A percentile compares a stretch with the other conserved stretches of the same genome.
phyloP scores from a whole-genome alignment of 2,113 vertebrate genomes.

The Amazona guildingii region DNA sequence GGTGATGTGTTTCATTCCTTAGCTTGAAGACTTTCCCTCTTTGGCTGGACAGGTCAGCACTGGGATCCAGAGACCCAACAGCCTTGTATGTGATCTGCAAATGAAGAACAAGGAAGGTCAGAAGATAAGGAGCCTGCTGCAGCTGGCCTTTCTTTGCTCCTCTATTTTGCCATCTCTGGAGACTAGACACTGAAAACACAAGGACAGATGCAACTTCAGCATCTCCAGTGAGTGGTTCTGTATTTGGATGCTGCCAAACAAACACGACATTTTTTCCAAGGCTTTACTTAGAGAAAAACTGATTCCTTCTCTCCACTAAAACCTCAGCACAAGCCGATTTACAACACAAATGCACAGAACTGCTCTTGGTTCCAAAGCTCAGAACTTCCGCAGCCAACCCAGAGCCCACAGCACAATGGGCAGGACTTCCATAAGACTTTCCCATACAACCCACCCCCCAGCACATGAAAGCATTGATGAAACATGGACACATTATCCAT shows the following conservation, averaged over 20 bases:
- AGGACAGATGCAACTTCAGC: background rate
- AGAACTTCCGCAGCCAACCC: background rate
- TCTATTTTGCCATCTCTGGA: background rate
- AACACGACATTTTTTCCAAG: background rate
- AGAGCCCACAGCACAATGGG: accelerated
- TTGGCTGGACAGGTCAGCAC: conserved; percentile 89
- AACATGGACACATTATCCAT: accelerated
- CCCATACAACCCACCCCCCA: background rate
- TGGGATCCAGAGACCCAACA: conserved; percentile 92
- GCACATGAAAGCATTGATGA: background rate
- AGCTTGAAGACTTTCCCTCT: conserved; percentile 93
- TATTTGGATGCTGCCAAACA: background rate
- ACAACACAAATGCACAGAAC: background rate
- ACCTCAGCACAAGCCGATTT: background rate
- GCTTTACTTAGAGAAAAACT: background rate
- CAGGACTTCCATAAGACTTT: background rate
- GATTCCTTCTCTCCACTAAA: background rate
- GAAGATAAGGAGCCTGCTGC: background rate
- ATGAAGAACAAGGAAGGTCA: background rate
- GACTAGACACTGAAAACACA: background rate
- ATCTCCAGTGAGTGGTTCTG: background rate
- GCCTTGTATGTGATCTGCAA: conserved; percentile 95
- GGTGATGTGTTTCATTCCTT: conserved; percentile 93
- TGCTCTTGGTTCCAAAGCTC: background rate
- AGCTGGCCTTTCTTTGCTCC: background rate